Conservation (phyloP, 2,888 invertebrate genomes). For the Drosophila ezoana region DNA sequence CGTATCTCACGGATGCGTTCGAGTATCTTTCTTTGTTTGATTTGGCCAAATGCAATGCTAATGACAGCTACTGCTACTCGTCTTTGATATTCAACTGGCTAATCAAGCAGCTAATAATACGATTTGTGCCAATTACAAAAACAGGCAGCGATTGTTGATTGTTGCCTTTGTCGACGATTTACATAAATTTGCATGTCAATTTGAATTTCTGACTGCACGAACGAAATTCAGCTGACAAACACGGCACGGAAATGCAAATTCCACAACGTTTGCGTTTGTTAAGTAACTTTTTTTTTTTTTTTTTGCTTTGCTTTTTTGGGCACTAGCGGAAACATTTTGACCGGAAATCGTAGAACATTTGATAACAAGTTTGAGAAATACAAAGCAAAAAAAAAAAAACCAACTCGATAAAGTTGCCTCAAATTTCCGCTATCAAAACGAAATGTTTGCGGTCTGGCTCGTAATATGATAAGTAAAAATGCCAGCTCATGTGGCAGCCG, state of each 20-base stretch:
- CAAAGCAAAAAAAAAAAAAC: neutral
- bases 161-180: constrained; percentile 16
- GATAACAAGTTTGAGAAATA: constrained; percentile 45
- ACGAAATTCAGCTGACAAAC: constrained; percentile 7
- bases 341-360: constrained; percentile 60
- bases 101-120: constrained; percentile 50
- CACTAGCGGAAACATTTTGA: constrained; percentile 39
- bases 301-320: constrained; percentile 11
- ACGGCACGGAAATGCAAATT: constrained; percentile 43
- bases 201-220: constrained; percentile 11
- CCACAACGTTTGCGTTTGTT: neutral
- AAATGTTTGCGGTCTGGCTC: constrained; percentile 55
- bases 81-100: constrained; percentile 30
- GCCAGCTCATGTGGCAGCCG: constrained; percentile 58
- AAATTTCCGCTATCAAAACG: constrained; percentile 51
- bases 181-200: constrained; percentile 41
- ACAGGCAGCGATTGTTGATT: constrained; percentile 9
- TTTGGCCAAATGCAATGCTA: constrained; percentile 54
- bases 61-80: constrained; percentile 47
- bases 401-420: constrained; percentile 35
- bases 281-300: constrained; percentile 9
- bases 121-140: constrained; percentile 53
- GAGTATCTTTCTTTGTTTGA: constrained; percentile 36
- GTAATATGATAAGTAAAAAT: constrained; percentile 56
- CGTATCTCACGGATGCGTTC: constrained; percentile 23